A percentile compares a stretch with the other conserved stretches of the same genome.
These are phyloP conservation scores for Xiphorhynchus elegans DNA, from an alignment of 2,113 vertebrate genomes.

Conservation along the genomic window DNA sequence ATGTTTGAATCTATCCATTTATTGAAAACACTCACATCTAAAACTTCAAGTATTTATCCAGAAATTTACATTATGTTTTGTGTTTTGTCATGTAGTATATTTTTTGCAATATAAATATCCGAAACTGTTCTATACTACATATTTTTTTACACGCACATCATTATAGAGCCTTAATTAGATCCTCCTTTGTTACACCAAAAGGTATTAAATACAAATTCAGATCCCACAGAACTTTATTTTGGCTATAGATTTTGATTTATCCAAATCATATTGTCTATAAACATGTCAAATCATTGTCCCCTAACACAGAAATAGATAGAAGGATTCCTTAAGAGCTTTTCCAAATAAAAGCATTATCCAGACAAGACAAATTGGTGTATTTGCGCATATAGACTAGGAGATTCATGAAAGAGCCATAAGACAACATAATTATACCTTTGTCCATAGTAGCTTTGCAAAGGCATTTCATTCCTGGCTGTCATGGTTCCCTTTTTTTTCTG, in stretches of 20 bases:
- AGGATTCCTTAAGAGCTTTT: background rate
- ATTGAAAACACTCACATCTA: background rate
- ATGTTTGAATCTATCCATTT: background rate
- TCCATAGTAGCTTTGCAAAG: background rate
- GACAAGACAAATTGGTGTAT: background rate
- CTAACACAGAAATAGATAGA: background rate
- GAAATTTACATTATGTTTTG: background rate
- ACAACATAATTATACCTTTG: background rate
- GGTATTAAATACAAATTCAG: background rate
- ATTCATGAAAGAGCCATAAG: background rate
- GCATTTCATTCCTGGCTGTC: background rate
- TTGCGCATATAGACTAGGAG: background rate
- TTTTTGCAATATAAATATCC: background rate
- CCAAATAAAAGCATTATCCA: background rate
- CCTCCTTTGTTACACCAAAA: background rate
- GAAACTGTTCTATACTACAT: background rate
- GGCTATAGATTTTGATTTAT: background rate
- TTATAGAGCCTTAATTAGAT: background rate
- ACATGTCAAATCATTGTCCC: background rate
- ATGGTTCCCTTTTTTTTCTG: background rate
- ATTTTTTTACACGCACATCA: background rate
- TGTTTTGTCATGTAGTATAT: background rate
- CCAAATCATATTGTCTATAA: background rate
- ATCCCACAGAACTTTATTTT: background rate
- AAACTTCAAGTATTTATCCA: background rate